Percentiles rank a stretch among this genome's conserved stretches.
Evolutionary conservation across 2,113 vertebrate genomes (phyloP).

Genomic region (Mobula birostris): DNA sequence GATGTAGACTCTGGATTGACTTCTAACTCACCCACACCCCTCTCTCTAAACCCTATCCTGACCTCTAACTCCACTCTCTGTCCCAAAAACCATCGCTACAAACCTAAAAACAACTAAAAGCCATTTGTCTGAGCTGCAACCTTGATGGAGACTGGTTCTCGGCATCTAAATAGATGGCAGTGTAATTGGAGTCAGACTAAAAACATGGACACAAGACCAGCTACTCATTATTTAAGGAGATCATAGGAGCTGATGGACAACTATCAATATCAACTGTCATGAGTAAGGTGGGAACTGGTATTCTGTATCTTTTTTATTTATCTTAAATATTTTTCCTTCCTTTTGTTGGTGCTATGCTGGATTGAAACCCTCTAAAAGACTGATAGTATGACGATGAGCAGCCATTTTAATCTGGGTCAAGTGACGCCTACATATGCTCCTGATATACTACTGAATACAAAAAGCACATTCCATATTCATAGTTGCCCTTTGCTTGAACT

Average conservation of each 20-base stretch:
- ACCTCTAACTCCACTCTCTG: too few relatives aligned
- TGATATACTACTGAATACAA: background rate
- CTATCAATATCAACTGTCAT: background rate
- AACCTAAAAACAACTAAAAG: too few relatives aligned
- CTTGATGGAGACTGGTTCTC: too few relatives aligned
- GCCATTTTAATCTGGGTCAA: background rate
- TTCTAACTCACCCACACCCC: too few relatives aligned
- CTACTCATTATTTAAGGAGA: background rate
- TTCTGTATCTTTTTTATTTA: background rate
- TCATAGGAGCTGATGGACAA: background rate
- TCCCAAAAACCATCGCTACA: too few relatives aligned
- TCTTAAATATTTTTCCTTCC: background rate
- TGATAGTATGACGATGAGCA: background rate
- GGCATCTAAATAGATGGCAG: background rate
- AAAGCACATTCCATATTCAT: background rate
- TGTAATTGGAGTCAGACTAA: background rate
- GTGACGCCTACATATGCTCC: background rate
- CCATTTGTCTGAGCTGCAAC: too few relatives aligned
- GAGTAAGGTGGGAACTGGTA: background rate
- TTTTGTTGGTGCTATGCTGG: background rate
- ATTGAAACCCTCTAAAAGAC: background rate
- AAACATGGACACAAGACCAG: background rate
- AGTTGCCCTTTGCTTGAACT: background rate
- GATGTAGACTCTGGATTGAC: too few relatives aligned
- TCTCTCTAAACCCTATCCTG: too few relatives aligned